phyloP scores from a whole-genome alignment of 1,140 invertebrate species.

The Rhyzopertha dominica region DNA sequence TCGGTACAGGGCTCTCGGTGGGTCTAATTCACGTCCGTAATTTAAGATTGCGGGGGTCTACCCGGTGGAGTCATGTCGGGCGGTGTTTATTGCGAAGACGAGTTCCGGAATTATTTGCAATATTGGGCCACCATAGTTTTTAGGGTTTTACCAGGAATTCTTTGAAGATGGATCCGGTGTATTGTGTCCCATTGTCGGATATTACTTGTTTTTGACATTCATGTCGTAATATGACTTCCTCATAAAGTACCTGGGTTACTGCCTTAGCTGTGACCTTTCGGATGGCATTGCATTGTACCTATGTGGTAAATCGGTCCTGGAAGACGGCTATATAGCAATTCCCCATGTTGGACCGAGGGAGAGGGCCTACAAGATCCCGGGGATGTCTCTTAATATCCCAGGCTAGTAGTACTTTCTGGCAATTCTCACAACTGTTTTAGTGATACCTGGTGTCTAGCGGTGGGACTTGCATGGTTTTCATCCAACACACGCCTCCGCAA shows the following conservation, averaged over 20 bases:
- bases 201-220: slow-evolving; percentile 32
- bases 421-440: slow-evolving; percentile 21
- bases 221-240: slow-evolving; percentile 27
- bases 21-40: too few relatives aligned
- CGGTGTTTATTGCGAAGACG: slow-evolving; percentile 17
- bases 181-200: slow-evolving; percentile 46
- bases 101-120: slow-evolving; percentile 20
- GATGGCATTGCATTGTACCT: slow-evolving; percentile 21
- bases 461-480: slow-evolving; percentile 23
- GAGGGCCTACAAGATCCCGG: slow-evolving; percentile 39
- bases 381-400: neutral
- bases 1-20: too few relatives aligned
- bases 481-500: slow-evolving; percentile 15
- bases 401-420: slow-evolving; percentile 26
- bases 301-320: slow-evolving; percentile 17
- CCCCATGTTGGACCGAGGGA: slow-evolving; percentile 17
- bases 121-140: slow-evolving; percentile 36
- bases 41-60: too few relatives aligned
- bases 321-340: slow-evolving; percentile 38
- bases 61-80: neutral
- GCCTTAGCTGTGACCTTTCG: too few relatives aligned
- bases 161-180: neutral
- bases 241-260: slow-evolving; percentile 30
- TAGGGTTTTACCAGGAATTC: slow-evolving; percentile 22
- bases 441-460: slow-evolving; percentile 27